Evolutionary conservation across 92 coral and sea anemone species (phyloP).

Genomic region (Epizoanthus rinbou): DNA sequence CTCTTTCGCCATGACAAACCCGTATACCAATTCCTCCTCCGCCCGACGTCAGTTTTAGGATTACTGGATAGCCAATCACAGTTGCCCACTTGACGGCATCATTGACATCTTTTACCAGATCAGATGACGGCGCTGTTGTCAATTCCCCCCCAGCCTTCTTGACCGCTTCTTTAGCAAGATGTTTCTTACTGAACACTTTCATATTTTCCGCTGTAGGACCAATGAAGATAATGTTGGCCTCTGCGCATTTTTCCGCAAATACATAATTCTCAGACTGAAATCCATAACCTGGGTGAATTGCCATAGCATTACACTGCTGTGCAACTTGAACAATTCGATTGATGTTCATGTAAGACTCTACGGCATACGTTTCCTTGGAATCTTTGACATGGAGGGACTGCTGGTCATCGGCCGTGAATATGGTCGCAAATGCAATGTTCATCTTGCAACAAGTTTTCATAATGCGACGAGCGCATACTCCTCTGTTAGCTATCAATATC

Average conservation of each 20-base stretch:
- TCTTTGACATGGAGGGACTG: slow-evolving; percentile 53
- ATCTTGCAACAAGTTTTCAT: slow-evolving; percentile 58
- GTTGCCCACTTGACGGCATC: slow-evolving; percentile 51
- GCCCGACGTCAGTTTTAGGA: slow-evolving; percentile 51
- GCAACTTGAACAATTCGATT: slow-evolving; percentile 51
- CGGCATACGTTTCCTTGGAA: slow-evolving; percentile 49
- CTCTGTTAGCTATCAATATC: slow-evolving; percentile 69
- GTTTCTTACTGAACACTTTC: slow-evolving; percentile 37
- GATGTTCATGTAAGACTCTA: slow-evolving; percentile 55
- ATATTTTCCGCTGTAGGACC: slow-evolving; percentile 64
- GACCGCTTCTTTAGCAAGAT: slow-evolving; percentile 46
- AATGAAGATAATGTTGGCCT: slow-evolving; percentile 54
- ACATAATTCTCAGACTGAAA: slow-evolving; percentile 60
- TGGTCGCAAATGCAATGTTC: slow-evolving; percentile 55
- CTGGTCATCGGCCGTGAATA: slow-evolving; percentile 60
- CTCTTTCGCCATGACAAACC: slow-evolving; percentile 36
- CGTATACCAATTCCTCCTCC: slow-evolving; percentile 75
- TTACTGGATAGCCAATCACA: slow-evolving; percentile 61
- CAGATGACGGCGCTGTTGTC: slow-evolving; percentile 50
- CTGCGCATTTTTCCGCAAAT: slow-evolving; percentile 55
- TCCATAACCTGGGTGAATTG: slow-evolving; percentile 75
- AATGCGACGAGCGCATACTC: slow-evolving; percentile 65
- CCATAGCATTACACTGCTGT: slow-evolving; percentile 35
- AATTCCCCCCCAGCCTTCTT: slow-evolving; percentile 15
- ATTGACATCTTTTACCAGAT: slow-evolving; percentile 27